Percentiles rank a stretch among this genome's conserved stretches.
Evolutionary conservation across 2,888 invertebrate genomes (phyloP).

Genomic region (Xestia rhomboidea): DNA sequence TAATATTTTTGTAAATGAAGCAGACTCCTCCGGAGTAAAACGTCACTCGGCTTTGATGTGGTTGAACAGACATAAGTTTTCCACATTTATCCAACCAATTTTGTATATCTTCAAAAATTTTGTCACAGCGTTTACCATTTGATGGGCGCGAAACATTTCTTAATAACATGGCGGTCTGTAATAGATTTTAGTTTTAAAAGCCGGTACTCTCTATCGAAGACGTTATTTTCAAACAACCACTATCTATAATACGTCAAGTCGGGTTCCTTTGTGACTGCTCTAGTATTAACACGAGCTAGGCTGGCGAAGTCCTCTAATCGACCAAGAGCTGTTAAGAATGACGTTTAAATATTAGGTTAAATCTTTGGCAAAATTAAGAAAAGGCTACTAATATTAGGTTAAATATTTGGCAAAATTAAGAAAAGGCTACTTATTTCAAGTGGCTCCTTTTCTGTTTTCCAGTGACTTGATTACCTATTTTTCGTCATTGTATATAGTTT

Average conservation of each 20-base stretch:
- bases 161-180: neutral
- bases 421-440: too few species aligned
- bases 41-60: neutral
- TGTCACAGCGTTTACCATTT: neutral
- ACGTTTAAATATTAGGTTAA: neutral
- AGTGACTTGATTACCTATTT: neutral
- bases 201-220: neutral
- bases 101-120: too few species aligned
- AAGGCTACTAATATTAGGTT: neutral
- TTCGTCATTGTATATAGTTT: neutral
- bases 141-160: neutral
- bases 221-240: neutral
- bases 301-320: neutral
- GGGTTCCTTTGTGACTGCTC: neutral
- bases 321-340: neutral
- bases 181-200: neutral
- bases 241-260: neutral
- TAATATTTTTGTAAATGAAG: neutral
- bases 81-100: too few species aligned
- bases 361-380: too few species aligned
- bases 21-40: neutral
- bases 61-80: neutral
- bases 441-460: neutral
- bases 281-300: neutral
- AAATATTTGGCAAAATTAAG: too few species aligned